Evolutionary conservation across 2,888 invertebrate genomes (phyloP).

Genomic region (Chrysodeixis includens): DNA sequence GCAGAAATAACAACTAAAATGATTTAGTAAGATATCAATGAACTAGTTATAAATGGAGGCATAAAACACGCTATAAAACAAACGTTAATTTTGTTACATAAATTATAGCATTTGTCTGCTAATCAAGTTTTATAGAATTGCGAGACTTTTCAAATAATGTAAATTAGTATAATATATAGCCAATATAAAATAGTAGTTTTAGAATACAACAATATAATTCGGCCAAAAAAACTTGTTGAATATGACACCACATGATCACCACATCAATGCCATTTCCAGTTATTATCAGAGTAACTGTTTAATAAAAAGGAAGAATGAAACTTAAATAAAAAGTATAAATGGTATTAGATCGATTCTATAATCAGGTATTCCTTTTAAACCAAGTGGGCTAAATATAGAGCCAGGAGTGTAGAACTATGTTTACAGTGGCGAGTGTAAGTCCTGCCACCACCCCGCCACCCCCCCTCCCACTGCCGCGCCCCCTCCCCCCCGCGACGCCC

Average conservation of each 20-base stretch:
- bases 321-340: background rate
- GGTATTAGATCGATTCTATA: constrained; percentile 4
- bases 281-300: background rate
- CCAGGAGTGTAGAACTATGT: constrained; percentile 1
- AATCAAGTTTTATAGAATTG: background rate
- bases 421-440: background rate
- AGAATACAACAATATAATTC: background rate
- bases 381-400: background rate
- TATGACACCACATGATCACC: background rate
- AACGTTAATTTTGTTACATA: background rate
- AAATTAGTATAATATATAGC: constrained; percentile 8
- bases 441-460: background rate
- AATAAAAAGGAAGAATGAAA: background rate
- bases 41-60: background rate
- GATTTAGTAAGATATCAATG: background rate
- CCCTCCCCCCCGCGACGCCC: no score
- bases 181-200: background rate
- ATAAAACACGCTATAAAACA: background rate
- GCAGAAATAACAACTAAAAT: background rate
- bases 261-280: background rate
- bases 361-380: constrained; percentile 4
- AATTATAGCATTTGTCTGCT: background rate
- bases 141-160: constrained; percentile 15
- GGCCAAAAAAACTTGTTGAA: background rate
- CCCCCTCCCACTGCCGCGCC: no score